Conservation (phyloP, 2,113 vertebrate genomes). For the Phaetusa simplex region DNA sequence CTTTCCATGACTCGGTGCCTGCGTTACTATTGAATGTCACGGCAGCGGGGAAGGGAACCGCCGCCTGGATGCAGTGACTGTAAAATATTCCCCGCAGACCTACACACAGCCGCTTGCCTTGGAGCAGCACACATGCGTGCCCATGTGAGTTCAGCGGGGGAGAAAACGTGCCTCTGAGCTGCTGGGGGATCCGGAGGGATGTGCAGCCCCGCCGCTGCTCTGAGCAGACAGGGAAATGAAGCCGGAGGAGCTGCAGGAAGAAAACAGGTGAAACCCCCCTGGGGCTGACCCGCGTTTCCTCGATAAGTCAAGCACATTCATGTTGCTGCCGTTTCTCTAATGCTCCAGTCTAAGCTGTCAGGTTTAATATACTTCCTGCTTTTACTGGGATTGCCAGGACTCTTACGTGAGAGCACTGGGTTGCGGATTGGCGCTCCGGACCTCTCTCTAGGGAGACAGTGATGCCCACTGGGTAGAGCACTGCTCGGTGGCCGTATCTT, state of each 20-base stretch:
- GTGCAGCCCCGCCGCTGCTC: not conserved
- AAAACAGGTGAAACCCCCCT: not conserved
- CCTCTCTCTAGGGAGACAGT: not conserved
- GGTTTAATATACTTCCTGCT: not conserved
- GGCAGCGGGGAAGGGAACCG: not conserved
- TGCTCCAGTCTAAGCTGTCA: not conserved
- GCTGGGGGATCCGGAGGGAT: not conserved
- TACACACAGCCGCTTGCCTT: not conserved
- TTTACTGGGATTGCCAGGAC: not conserved
- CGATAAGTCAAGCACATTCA: not conserved
- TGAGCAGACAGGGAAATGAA: not conserved
- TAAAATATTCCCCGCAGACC: not conserved
- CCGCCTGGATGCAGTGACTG: not conserved
- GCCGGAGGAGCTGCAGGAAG: not conserved
- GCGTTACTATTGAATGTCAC: not conserved
- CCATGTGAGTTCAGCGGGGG: not conserved
- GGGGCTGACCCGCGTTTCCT: not conserved
- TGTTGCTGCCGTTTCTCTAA: not conserved
- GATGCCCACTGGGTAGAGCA: not conserved
- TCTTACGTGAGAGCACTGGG: not conserved
- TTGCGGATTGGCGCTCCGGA: not conserved
- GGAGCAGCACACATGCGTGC: not conserved
- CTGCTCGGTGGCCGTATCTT: accelerated
- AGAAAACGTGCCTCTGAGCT: not conserved
- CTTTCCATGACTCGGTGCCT: constrained; percentile 38